Percentiles rank a stretch among this genome's conserved stretches.
These are phyloP conservation scores for Drosophila parvula DNA, from an alignment of 1,140 invertebrate species.

Conservation along the genomic window DNA sequence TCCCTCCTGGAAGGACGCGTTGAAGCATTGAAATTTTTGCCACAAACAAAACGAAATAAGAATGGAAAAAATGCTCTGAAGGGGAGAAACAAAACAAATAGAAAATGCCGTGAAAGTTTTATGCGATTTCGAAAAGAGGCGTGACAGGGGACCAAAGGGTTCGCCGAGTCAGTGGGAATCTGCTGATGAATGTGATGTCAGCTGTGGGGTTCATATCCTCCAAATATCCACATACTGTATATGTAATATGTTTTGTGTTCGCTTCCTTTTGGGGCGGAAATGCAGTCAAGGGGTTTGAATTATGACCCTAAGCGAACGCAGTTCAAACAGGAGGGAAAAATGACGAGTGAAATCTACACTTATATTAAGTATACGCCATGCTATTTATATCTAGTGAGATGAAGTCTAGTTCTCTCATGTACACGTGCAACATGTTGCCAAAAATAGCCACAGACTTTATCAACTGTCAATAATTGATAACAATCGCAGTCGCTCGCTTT, in stretches of 20 bases:
- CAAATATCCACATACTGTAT: not conserved
- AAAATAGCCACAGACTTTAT: conserved; percentile 27
- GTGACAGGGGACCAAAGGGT: conserved; percentile 60
- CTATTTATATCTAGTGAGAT: not conserved
- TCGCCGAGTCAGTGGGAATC: conserved; percentile 21
- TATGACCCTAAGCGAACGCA: conserved; percentile 1
- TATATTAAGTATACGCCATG: not conserved
- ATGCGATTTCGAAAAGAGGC: conserved; percentile 57
- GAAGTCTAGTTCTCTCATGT: not conserved
- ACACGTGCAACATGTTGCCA: not conserved
- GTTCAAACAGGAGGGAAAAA: not conserved
- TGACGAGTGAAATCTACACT: not conserved
- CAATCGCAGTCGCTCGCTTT: conserved; percentile 3
- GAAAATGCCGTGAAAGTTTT: conserved; percentile 70
- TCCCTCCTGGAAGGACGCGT: conserved; percentile 28
- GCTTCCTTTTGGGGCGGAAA: conserved; percentile 8
- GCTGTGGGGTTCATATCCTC: conserved; percentile 8
- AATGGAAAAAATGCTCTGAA: conserved; percentile 24
- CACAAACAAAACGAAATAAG: conserved; percentile 58
- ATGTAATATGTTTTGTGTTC: not conserved
- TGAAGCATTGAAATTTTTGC: conserved; percentile 62
- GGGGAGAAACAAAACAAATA: conserved; percentile 52
- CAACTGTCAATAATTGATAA: conserved; percentile 23
- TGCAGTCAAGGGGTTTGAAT: conserved; percentile 12
- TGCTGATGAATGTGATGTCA: conserved; percentile 42